Evolutionary conservation across 2,888 invertebrate genomes (phyloP), one percentile per base, ranked within the genome.

Genomic region (Parnassius smintheus): DNA sequence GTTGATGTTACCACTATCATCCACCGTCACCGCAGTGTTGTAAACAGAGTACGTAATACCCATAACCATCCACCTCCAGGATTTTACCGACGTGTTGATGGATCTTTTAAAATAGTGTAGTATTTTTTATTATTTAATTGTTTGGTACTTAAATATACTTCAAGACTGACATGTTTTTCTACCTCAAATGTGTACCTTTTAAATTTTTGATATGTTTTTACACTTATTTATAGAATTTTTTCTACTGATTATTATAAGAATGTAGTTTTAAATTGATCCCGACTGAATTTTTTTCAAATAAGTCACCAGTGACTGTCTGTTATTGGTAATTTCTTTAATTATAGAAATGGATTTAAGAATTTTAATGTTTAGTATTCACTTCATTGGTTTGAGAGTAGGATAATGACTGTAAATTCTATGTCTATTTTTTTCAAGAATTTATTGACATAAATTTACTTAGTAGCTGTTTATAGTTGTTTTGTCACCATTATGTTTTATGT

Each of bases 11-110:
- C 84, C 2, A 89, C 89, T 0, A 80, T 81, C 0, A 69, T 82
- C 1, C 81, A 83, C 45, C 73, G 78, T n/a, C 68, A 75, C 2
- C 83, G 83, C 2, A 83, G 75, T 56, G 65, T 83, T 13, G 83
- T 90, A 11, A 78, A 85, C 62, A 72, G 89, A 68, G 85, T 90
- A 48, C 78, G 90, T 46, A 82, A 85, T 59, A 73, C 70, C 42
- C 90, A 90, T 51, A 90, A 88, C 59, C 90, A 90, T 59, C 81
- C 83, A 2, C 76, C 86, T 2, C 89, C 88, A 48, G 88, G 87
- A 0, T 88, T 90, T 64, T 87, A 87, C 50, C 75, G 82, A 18
- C 78, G 85, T 1, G 83, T 75, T 56, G 87, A 90, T 75, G 90
- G 88, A 0, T 88, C 88, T 35, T 90, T 83, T 65, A 88, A 83